A percentile compares a stretch with the other conserved stretches of the same genome.
phyloP scores from a whole-genome alignment of 2,797 vertebrate species.

The Meriones psammophilus region DNA sequence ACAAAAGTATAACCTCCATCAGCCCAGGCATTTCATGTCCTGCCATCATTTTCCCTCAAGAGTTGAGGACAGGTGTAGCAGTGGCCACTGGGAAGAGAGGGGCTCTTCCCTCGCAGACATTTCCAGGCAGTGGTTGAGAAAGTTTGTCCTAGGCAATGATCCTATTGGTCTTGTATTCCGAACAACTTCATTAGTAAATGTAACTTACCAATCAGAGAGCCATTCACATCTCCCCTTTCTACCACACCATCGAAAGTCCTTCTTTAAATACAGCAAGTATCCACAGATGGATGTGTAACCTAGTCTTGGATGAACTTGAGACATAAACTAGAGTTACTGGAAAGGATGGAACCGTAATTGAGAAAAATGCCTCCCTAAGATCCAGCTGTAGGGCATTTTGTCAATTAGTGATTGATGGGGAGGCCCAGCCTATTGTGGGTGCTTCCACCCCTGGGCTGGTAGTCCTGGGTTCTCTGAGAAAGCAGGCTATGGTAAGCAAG shows the following conservation, averaged over 20 bases:
- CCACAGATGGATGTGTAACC: neutral
- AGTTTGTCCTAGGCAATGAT: neutral
- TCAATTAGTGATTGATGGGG: neutral
- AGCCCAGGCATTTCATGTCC: neutral
- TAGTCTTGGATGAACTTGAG: neutral
- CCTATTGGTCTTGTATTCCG: neutral
- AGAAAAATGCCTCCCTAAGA: neutral
- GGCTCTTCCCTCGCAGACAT: neutral
- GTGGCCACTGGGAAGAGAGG: no score
- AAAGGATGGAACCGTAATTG: neutral
- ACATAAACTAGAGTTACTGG: neutral
- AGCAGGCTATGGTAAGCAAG: neutral
- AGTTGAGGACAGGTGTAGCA: neutral
- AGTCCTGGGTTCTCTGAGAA: neutral
- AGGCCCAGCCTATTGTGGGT: neutral
- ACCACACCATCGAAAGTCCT: neutral
- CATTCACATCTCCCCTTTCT: neutral
- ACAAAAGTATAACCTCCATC: neutral
- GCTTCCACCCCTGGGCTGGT: neutral
- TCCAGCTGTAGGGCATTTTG: neutral
- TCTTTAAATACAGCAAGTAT: neutral
- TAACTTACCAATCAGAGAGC: neutral
- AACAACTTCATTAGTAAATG: neutral
- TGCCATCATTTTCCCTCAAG: neutral
- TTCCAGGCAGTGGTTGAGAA: neutral